These are phyloP conservation scores for Protobothrops flavoviridis DNA, from an alignment of 2,113 vertebrate species.

Conservation along the genomic window DNA sequence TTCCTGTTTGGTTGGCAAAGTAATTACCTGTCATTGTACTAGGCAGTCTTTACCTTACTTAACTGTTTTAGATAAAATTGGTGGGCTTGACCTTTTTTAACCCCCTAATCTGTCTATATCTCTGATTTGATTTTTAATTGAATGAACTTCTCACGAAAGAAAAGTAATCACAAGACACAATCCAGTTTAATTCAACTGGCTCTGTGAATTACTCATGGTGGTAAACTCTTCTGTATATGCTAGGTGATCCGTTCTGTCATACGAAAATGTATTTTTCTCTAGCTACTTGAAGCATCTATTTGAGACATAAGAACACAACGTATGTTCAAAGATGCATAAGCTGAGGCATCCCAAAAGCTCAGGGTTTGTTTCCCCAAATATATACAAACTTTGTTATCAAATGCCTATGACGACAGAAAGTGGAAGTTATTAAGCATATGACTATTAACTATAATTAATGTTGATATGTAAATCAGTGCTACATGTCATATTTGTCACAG, in stretches of 20 bases:
- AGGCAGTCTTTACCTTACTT: conserved; percentile 33
- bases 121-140: conserved; percentile 58
- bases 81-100: conserved; percentile 43
- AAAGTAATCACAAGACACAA: conserved; percentile 47
- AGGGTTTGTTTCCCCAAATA: not conserved
- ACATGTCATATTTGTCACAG: not conserved
- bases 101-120: conserved; percentile 11
- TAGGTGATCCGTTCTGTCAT: conserved; percentile 33
- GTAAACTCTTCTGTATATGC: conserved; percentile 28
- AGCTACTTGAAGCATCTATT: conserved; percentile 1
- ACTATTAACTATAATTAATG: not conserved
- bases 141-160: conserved; percentile 41
- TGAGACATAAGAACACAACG: conserved; percentile 37
- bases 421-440: not conserved
- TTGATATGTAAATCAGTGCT: not conserved
- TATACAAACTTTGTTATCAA: not conserved
- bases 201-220: conserved; percentile 40
- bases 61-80: conserved; percentile 50
- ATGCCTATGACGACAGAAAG: not conserved
- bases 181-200: conserved; percentile 58
- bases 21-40: conserved; percentile 56
- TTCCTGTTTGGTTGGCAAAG: conserved; percentile 50
- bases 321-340: not conserved
- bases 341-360: not conserved
- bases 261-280: conserved; percentile 17